Evolutionary conservation across 2,888 invertebrate species (phyloP).

Genomic region (Hirudinaria manillensis): DNA sequence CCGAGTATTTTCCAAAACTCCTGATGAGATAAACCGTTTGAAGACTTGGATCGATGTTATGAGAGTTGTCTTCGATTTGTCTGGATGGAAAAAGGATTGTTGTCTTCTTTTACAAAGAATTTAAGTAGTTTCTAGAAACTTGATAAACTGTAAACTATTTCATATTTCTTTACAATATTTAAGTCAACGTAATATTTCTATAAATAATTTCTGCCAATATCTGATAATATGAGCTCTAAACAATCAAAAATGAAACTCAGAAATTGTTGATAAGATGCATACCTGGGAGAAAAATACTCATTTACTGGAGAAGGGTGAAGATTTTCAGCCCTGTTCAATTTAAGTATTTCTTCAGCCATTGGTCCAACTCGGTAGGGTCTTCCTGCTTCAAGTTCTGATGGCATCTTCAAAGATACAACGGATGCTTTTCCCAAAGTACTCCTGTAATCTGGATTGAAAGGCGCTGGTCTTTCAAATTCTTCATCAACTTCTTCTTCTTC

Average conservation of each 20-base stretch:
- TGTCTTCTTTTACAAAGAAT: background rate
- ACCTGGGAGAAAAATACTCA: background rate
- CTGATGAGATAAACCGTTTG: slow-evolving; percentile 14
- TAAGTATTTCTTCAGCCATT: slow-evolving; percentile 4
- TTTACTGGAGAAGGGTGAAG: background rate
- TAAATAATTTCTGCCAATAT: too few species aligned
- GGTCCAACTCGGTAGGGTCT: background rate
- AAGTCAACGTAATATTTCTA: background rate
- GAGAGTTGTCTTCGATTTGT: slow-evolving; percentile 20
- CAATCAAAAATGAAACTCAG: too few species aligned
- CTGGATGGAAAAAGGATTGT: background rate
- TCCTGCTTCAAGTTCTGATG: slow-evolving; percentile 1
- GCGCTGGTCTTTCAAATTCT: background rate
- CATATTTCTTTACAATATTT: background rate
- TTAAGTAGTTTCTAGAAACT: background rate
- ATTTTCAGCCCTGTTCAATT: background rate
- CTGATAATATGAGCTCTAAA: too few species aligned
- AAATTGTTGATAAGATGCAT: too few species aligned
- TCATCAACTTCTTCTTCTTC: too few species aligned
- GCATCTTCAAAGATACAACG: slow-evolving; percentile 4
- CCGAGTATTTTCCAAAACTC: slow-evolving; percentile 30
- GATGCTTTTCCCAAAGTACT: slow-evolving; percentile 8
- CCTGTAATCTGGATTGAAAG: slow-evolving; percentile 25
- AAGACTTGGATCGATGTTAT: background rate
- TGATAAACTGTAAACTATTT: background rate